Base-by-base conservation (phyloP, 35 echinoderm and acorn worm genomes). In the Acanthaster planci region DNA sequence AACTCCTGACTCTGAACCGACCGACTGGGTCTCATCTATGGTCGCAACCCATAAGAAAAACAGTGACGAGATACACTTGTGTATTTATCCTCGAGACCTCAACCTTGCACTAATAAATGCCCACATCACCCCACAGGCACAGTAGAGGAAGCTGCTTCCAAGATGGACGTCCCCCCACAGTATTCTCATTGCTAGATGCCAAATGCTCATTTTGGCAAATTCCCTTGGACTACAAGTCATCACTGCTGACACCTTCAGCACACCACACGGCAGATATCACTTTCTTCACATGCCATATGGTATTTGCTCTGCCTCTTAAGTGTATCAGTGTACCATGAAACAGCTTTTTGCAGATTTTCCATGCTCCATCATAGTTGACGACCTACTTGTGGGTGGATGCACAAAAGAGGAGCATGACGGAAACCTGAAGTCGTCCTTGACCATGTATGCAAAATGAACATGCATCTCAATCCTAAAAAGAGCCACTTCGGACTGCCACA, bases 401-500 rank as follows among this genome's bases (percentile, higher is more conserved):
- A 37, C 37, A 15, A 67, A 77, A 29, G 19, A 78, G 29, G 81
- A 90, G 19, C 81, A 91, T 80, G 82, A 91, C 29, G 37, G 34
- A 17, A 85, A 80, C 44, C 83, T n/a, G 40, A 19, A 51, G 27
- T 39, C 23, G 37, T 89, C 8, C 80, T 88, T 1, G 23, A 89
- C 29, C 42, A 50, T 32, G 79, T 56, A n/a, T 21, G 57, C 7
- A 39, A 76, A 52, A 52, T 79, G 15, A 39, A 55, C 54, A 34
- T 92, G 39, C 90, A 87, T 21, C 90, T 92, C 8, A 92, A 92
- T 53, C 78, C 79, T 5, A 5, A 56, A 1, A 92, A 92, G 76
- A 90, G 89, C n/a, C 60, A 55, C 38, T 91, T 95, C 50, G 78
- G 93, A 19, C 36, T 90, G 2, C 60, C 51, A 7, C 57, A 84